phyloP scores from a whole-genome alignment of 1,140 invertebrate genomes.

The Penaeus vannamei region DNA sequence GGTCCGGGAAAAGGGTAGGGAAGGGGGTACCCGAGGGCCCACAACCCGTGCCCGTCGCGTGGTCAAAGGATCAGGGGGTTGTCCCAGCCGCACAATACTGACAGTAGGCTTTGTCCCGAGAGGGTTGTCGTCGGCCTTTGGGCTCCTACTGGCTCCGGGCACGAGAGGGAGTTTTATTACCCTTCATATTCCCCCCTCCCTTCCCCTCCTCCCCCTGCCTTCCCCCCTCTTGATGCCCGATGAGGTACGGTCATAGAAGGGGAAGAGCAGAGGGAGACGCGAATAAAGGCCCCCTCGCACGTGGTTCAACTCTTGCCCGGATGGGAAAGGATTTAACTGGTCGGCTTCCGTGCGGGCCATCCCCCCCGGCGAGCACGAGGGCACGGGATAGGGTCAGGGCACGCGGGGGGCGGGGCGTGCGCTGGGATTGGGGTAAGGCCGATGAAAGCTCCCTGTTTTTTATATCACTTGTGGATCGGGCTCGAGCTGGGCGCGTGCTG shows the following conservation, averaged over 20 bases:
- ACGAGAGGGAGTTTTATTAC: no score
- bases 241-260: conserved; percentile 7
- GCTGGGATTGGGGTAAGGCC: neutral
- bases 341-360: conserved; percentile 31
- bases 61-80: conserved; percentile 38
- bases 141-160: neutral
- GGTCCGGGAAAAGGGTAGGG: conserved; percentile 42
- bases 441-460: conserved; percentile 50
- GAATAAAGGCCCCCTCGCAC: neutral
- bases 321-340: conserved; percentile 58
- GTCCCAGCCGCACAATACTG: conserved; percentile 40
- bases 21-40: neutral
- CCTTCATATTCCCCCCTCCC: no score
- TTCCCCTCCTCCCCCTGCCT: neutral
- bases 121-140: conserved; percentile 38
- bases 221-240: neutral
- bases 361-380: conserved; percentile 18
- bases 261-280: neutral
- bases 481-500: conserved; percentile 37
- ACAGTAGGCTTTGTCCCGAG: conserved; percentile 40
- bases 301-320: neutral
- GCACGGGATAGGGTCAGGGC: conserved; percentile 53
- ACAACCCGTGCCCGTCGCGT: conserved; percentile 60
- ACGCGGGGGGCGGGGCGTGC: conserved; percentile 34
- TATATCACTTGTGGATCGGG: conserved; percentile 49